Conservation (phyloP, 2,888 invertebrate species). For the Smittia sp. region DNA sequence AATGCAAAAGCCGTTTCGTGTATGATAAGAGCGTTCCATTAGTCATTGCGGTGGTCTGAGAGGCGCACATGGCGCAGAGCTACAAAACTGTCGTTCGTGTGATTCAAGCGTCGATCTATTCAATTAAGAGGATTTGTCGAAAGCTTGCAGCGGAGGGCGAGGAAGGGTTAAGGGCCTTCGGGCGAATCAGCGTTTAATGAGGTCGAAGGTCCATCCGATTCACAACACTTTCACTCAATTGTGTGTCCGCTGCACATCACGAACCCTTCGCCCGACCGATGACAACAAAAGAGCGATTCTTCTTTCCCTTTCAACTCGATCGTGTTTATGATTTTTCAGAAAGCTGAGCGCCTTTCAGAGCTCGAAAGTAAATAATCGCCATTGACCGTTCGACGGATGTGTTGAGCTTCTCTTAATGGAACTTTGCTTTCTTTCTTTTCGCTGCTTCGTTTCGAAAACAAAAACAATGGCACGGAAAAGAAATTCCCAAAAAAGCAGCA, state of each 20-base stretch:
- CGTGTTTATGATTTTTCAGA: background rate
- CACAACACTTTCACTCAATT: background rate
- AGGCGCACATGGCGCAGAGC: no score
- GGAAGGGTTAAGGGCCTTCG: background rate
- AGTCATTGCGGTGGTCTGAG: background rate
- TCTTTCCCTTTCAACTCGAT: background rate
- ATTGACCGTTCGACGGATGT: background rate
- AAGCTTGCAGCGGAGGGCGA: background rate
- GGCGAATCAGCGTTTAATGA: constrained; percentile 4
- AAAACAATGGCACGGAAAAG: background rate
- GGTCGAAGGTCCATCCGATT: constrained; percentile 11
- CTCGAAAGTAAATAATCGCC: constrained; percentile 5
- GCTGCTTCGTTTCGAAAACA: background rate
- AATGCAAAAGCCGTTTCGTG: background rate
- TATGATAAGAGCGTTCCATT: constrained; percentile 11
- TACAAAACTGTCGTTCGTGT: background rate
- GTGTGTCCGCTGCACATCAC: background rate
- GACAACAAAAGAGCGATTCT: constrained; percentile 17
- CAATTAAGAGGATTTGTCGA: background rate
- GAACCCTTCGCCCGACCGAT: background rate
- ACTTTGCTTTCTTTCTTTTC: constrained; percentile 10
- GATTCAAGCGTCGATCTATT: background rate
- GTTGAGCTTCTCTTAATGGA: constrained; percentile 5
- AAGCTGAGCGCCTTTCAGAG: background rate
- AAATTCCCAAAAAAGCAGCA: background rate